These are phyloP conservation scores for Engystomops pustulosus DNA, from an alignment of 2,113 vertebrate genomes.

Conservation along the genomic window DNA sequence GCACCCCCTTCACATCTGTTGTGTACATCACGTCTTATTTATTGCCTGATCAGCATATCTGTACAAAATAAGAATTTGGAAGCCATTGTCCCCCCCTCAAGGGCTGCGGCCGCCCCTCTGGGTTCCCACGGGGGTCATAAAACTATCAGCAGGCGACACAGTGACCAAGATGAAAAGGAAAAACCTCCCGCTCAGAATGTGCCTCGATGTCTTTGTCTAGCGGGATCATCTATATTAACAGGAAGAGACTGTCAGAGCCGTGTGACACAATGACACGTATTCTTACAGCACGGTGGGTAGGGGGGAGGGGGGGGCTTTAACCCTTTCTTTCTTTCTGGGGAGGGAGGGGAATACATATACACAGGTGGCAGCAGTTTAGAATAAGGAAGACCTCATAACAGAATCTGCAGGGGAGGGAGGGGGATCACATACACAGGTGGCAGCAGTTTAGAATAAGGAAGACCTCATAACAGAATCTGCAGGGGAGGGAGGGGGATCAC, in stretches of 20 bases:
- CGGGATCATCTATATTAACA: conserved; percentile 43
- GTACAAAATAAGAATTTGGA: conserved; percentile 36
- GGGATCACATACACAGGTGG: too few relatives aligned
- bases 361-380: too few relatives aligned
- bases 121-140: conserved; percentile 44
- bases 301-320: not conserved
- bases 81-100: not conserved
- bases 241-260: conserved; percentile 27
- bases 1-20: not conserved
- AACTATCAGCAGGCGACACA: conserved; percentile 33
- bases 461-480: too few relatives aligned
- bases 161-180: conserved; percentile 47
- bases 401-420: too few relatives aligned
- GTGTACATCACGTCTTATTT: conserved; percentile 33
- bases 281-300: too few relatives aligned
- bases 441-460: too few relatives aligned
- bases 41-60: not conserved
- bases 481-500: too few relatives aligned
- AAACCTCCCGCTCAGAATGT: conserved; percentile 30
- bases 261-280: conserved; percentile 31
- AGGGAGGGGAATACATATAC: too few relatives aligned
- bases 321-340: not conserved
- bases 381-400: too few relatives aligned
- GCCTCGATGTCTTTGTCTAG: conserved; percentile 43
- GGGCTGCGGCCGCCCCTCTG: not conserved